These are phyloP conservation scores for Ambastaia sidthimunki DNA, from an alignment of 2,797 vertebrate species.

Conservation along the genomic window DNA sequence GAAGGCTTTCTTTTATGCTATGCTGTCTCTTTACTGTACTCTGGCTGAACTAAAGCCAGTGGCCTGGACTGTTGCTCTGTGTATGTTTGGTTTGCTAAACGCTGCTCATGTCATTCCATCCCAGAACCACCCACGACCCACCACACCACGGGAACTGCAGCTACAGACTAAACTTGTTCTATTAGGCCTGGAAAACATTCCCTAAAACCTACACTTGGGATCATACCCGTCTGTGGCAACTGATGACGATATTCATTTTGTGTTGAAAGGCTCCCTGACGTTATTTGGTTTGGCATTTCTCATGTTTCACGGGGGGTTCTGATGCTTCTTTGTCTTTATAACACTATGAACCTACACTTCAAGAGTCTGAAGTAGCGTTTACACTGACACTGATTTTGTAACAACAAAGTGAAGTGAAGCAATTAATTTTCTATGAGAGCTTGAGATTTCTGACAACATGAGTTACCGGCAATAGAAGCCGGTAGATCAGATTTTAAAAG, in stretches of 20 bases:
- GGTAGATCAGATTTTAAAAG: no score
- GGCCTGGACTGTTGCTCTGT: conserved; percentile 18
- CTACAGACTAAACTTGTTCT: conserved; percentile 26
- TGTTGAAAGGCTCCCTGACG: background rate
- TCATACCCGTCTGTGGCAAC: background rate
- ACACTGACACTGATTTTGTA: background rate
- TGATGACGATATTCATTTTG: background rate
- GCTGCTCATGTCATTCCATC: conserved; percentile 35
- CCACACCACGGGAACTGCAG: conserved; percentile 4
- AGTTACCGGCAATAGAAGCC: no score
- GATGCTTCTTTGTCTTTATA: background rate
- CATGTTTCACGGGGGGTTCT: background rate
- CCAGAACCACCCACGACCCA: conserved; percentile 10
- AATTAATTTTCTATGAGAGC: no score
- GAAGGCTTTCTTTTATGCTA: background rate
- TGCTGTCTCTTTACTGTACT: no score
- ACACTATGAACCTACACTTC: background rate
- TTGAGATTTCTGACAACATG: no score
- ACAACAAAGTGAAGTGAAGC: no score
- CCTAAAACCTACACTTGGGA: conserved; percentile 4
- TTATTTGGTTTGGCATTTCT: conserved; percentile 6
- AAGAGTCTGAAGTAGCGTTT: background rate
- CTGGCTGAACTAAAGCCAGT: background rate
- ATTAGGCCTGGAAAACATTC: conserved; percentile 12
- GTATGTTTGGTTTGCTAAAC: conserved; percentile 20